Evolutionary conservation across 2,113 vertebrate species (phyloP), one percentile per base, ranked within the genome.

Genomic region (Ophthalmolycus amberensis): DNA sequence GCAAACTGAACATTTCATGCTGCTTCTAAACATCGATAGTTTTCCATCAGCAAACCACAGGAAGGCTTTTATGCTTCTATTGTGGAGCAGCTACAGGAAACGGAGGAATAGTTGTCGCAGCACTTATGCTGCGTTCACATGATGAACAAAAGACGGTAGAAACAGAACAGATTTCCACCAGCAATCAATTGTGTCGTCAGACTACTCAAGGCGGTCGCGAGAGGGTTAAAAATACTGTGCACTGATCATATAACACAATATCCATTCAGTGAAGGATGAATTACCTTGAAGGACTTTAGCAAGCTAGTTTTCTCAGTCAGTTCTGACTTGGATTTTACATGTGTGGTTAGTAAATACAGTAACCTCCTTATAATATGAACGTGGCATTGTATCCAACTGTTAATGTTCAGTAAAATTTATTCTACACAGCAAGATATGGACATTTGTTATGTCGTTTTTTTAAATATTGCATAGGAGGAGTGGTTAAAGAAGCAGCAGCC

Each of bases 11-110:
- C 34, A 37, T 65, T 64, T 44, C 6, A 48, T 50, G 6, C 65
- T 44, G 44, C 72, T 58, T 40, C 69, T 67, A 37, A 22, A n/a
- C 27, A 37, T 79, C 42, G 29, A 82, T 71, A 67, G 60, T 38
- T 71, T 79, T 68, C 68, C 38, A 79, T 73, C 37, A 1, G 58
- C 44, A 80, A 75, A 80, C 88, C 85, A 71, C 83, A 83, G 62
- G 16, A 72, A 86, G 54, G 67, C 66, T 71, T 84, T 83, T 27
- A 71, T 69, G 69, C 46, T 60, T 71, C 3, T 72, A 58, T n/a
- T 77, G 38, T 83, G 56, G 75, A 76, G 50, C 22, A 58, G 29
- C 50, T 14, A 56, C 66, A 79, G 80, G 67, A 90, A 88, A 79
- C 42, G 22, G 11, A 59, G n/a, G n/a, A 15, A 22, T 20, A 32